Evolutionary conservation across 2,113 vertebrate species (phyloP), one percentile per base, ranked within the genome.

Genomic region (Cephalopholis sonnerati): DNA sequence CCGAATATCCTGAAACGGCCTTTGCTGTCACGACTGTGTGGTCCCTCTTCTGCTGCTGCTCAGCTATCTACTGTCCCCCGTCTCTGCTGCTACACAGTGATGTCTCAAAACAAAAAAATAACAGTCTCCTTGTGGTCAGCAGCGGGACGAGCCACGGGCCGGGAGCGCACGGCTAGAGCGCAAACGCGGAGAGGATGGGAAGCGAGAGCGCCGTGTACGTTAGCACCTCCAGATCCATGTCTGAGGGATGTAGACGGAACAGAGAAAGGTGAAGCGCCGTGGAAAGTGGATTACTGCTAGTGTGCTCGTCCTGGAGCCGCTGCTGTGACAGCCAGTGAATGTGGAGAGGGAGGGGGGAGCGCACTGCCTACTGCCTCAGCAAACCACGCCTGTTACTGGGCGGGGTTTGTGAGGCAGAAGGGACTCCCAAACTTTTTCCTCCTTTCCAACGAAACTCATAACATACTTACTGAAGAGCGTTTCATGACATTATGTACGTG

Each of bases 331-430:
- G 90, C 58, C 73, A 36, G 77, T 67, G 65, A 55, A 82, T 63
- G 62, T 32, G 51, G 5, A 50, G 78, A 36, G 57, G 71, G 75
- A 17, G 54, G 32, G 48, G 18, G 68, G 82, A 29, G 74, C 17
- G 53, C 17, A 17, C 1, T 20, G 62, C 70, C 51, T 20, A 11
- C 63, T 16, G 71, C 74, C 59, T 58, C 79, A 22, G 51, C 39
- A 86, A 82, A 69, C 87, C 91, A 59, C 91, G 91, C 91, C 89
- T 41, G 2, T 15, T n/a, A 54, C 5, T 50, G 68, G 93, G 93
- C 89, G 93, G 80, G 71, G 83, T 63, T 79, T 74, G 20, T 57
- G 71, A 80, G 36, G 69, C 48, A 55, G 50, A 1, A 39, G 67
- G 83, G 54, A 82, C 64, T 77, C 79, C 67, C 32, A 55, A 86